Percentiles rank a stretch among this genome's conserved stretches.
Evolutionary conservation across 2,888 invertebrate species (phyloP).

Genomic region (Archips crataeganus): DNA sequence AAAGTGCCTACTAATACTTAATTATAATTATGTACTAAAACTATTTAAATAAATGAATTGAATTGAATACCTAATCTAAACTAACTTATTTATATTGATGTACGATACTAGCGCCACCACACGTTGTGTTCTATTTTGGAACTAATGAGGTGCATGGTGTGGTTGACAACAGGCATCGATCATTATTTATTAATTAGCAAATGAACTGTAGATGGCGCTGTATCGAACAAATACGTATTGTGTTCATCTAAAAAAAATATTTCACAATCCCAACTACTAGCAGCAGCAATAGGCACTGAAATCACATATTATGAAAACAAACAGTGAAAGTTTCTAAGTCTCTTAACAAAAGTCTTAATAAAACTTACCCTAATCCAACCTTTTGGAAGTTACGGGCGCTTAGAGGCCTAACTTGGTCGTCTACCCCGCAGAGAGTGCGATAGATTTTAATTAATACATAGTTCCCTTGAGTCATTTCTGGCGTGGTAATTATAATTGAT

Average conservation of each 20-base stretch:
- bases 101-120: too few species aligned
- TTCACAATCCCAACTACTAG: neutral
- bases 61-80: too few species aligned
- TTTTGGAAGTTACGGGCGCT: slow-evolving; percentile 41
- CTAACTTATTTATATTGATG: too few species aligned
- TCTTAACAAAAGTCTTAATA: slow-evolving; percentile 48
- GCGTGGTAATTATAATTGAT: slow-evolving; percentile 63
- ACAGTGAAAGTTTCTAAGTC: slow-evolving; percentile 4
- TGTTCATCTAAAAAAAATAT: neutral
- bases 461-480: slow-evolving; percentile 61
- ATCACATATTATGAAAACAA: neutral
- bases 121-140: too few species aligned
- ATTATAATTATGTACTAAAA: too few species aligned
- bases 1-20: too few species aligned
- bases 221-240: too few species aligned
- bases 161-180: too few species aligned
- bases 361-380: slow-evolving; percentile 45
- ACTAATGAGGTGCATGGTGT: too few species aligned
- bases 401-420: slow-evolving; percentile 38
- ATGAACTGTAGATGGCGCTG: too few species aligned
- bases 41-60: too few species aligned
- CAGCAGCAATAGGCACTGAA: neutral
- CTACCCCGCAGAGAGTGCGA: slow-evolving; percentile 45
- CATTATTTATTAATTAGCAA: too few species aligned
- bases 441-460: slow-evolving; percentile 70